Percentiles rank a stretch among this genome's conserved stretches.
Evolutionary conservation across 1,140 invertebrate genomes (phyloP).

Genomic region (Drosophila erecta): DNA sequence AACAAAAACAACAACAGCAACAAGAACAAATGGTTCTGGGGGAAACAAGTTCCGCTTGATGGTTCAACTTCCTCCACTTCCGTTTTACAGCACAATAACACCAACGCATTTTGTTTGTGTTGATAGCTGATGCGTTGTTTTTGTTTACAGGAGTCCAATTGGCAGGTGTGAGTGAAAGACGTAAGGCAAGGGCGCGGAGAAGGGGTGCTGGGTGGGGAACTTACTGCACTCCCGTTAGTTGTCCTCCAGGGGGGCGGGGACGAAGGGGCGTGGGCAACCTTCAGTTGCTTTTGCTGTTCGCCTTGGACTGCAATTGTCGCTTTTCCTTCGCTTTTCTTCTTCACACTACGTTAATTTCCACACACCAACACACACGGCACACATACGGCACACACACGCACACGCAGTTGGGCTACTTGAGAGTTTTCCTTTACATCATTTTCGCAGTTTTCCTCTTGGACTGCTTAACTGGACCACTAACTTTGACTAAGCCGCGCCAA

Average conservation of each 20-base stretch:
- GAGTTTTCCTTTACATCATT: slow-evolving; percentile 53
- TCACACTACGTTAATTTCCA: slow-evolving; percentile 75
- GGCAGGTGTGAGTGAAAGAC: background rate
- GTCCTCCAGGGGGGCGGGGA: slow-evolving; percentile 11
- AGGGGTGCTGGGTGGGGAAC: background rate
- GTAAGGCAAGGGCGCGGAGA: background rate
- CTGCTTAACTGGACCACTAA: background rate
- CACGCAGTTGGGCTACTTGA: slow-evolving; percentile 36
- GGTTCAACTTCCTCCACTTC: slow-evolving; percentile 69
- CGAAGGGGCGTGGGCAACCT: slow-evolving; percentile 22
- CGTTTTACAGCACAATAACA: slow-evolving; percentile 19
- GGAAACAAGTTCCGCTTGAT: slow-evolving; percentile 76
- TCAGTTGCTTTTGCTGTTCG: slow-evolving; percentile 41
- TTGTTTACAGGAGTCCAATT: slow-evolving; percentile 62
- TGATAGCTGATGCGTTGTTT: slow-evolving; percentile 42
- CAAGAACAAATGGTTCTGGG: slow-evolving; percentile 41
- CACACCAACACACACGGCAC: slow-evolving; percentile 52
- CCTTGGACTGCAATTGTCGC: slow-evolving; percentile 56
- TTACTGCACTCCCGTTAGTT: slow-evolving; percentile 29
- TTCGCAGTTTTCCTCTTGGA: slow-evolving; percentile 8
- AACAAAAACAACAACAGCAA: slow-evolving; percentile 19
- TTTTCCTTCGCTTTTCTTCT: slow-evolving; percentile 56
- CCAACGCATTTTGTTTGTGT: slow-evolving; percentile 41
- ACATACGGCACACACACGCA: slow-evolving; percentile 10
- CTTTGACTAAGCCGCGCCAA: background rate